Evolutionary conservation across 2,888 invertebrate species (phyloP), one percentile per base, ranked within the genome.

Genomic region (Parnassius smintheus): DNA sequence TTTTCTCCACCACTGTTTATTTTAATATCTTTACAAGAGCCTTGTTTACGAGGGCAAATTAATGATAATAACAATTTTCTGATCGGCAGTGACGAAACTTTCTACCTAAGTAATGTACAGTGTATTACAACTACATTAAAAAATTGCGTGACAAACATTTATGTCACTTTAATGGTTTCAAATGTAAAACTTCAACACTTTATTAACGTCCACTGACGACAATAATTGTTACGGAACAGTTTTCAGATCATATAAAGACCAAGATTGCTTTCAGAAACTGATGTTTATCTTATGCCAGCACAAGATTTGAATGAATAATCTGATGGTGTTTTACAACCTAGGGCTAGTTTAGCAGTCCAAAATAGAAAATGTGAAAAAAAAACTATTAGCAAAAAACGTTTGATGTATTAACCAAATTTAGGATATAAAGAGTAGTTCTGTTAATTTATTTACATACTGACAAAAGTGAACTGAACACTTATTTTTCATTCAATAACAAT

Each of bases 231-330:
- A 78, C 58, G 72, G 65, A 75, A 74, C 55, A 22, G 59, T 41
- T 68, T 12, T 65, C 70, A 11, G 66, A n/a, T 50, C 55, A 2
- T 63, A 55, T 41, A 49, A 13, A 12, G 45, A 13, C 35, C 50
- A 69, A 4, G 63, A 75, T 11, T 80, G 76, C 67, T 70, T 2
- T 59, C 75, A 42, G 66, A 70, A 64, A 72, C 78, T 13, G 68
- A 77, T 42, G 62, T 78, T 2, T 85, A 86, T 53, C 64, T 86
- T 2, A 78, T 85, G 44, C 68, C 70, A 13, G 70, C 71, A 8
- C 64, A 74, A 65, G 64, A 81, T 64, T 48, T 70, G 12, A 9
- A 48, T 2, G 71, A 75, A 45, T 68, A 84, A n/a, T 54, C 62
- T 45, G 42, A 45, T 56, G 76, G 73, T 22, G 66, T 85, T 51